Conservation (phyloP, 2,888 invertebrate genomes). For the Xanthia icteritia region DNA sequence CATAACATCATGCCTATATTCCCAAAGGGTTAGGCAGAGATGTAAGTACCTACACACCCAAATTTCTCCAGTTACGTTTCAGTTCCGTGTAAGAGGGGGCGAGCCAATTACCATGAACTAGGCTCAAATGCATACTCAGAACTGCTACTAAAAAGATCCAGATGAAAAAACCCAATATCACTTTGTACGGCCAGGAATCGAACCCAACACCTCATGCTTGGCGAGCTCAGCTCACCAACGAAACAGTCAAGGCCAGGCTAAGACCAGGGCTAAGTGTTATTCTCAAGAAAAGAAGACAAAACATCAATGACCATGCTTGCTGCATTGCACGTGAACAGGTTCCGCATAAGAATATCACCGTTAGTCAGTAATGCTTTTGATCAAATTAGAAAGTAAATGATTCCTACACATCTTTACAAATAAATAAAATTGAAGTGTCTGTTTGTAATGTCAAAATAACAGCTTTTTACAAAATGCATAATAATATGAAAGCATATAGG, state of each 20-base stretch:
- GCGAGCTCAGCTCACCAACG: neutral
- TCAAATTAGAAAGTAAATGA: neutral
- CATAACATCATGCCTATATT: neutral
- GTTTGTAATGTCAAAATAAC: too few species aligned
- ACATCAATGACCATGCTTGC: neutral
- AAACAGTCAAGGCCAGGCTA: neutral
- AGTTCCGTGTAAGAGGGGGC: neutral
- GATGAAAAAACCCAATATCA: neutral
- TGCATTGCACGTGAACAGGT: neutral
- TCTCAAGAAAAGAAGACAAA: neutral
- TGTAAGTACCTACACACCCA: neutral
- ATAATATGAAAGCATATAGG: too few species aligned
- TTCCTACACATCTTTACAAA: too few species aligned
- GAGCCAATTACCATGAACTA: neutral
- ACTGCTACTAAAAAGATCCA: neutral
- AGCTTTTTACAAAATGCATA: too few species aligned
- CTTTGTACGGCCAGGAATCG: neutral
- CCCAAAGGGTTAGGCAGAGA: neutral
- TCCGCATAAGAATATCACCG: too few species aligned
- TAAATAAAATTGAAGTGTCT: too few species aligned
- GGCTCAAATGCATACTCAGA: neutral
- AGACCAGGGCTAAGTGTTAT: neutral
- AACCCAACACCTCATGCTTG: neutral
- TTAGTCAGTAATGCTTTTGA: neutral
- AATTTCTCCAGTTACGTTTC: neutral